phyloP scores from a whole-genome alignment of 1,140 invertebrate genomes.

The Sycophila sp. region DNA sequence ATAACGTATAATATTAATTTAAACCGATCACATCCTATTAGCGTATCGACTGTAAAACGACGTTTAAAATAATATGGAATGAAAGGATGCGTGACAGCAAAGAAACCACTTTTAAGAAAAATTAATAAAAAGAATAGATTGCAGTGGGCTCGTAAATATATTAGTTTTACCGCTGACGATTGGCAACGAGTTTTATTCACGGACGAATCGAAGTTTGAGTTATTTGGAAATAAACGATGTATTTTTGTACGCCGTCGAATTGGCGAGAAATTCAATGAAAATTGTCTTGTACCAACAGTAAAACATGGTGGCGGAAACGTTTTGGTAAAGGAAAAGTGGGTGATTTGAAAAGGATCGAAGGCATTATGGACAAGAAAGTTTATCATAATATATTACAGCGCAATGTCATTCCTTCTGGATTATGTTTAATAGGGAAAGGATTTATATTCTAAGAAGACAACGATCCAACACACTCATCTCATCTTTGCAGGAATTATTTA shows the following conservation, averaged over 20 bases:
- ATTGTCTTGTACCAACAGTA: conserved; percentile 45
- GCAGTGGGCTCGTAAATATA: conserved; percentile 26
- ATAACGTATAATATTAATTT: background rate
- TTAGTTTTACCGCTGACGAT: conserved; percentile 23
- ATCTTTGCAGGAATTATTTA: conserved; percentile 43
- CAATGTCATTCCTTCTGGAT: conserved; percentile 40
- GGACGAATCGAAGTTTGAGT: conserved; percentile 43
- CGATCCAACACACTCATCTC: conserved; percentile 31
- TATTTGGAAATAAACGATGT: conserved; percentile 36
- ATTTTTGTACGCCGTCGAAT: conserved; percentile 23
- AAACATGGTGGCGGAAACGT: conserved; percentile 49
- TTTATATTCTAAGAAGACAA: conserved; percentile 52
- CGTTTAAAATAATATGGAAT: conserved; percentile 9
- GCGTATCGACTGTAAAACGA: background rate
- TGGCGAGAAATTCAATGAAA: background rate
- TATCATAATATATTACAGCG: conserved; percentile 43
- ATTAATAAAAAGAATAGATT: conserved; percentile 27
- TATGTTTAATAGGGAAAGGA: conserved; percentile 31
- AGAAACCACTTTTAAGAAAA: conserved; percentile 23
- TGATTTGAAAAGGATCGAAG: conserved; percentile 47
- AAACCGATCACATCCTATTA: background rate
- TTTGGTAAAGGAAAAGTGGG: conserved; percentile 51
- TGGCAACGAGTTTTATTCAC: conserved; percentile 36
- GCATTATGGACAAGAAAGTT: conserved; percentile 45
- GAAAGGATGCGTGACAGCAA: conserved; percentile 7